These are phyloP conservation scores for Meriones psammophilus DNA, from an alignment of 2,797 vertebrate genomes.

Conservation along the genomic window DNA sequence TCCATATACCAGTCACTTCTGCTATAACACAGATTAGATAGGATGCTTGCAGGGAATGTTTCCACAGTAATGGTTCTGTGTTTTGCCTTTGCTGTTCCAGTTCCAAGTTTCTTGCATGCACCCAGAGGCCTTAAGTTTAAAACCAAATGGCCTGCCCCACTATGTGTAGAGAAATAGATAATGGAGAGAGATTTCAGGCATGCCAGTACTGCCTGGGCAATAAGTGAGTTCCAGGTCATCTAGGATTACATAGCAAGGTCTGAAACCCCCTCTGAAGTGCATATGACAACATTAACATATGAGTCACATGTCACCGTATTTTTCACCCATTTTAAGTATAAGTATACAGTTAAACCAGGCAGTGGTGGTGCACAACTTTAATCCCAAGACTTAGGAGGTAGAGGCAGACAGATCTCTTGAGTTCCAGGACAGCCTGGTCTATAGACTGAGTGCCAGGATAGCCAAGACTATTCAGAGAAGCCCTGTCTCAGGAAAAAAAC, in stretches of 20 bases:
- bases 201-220: background rate
- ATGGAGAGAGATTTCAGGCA: background rate
- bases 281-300: background rate
- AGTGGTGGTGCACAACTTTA: no score
- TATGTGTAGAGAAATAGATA: background rate
- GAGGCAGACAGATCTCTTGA: no score
- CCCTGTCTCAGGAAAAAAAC: no score
- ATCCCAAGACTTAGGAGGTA: no score
- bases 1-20: background rate
- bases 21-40: background rate
- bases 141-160: background rate
- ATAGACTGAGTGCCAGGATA: no score
- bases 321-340: background rate
- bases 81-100: constrained; percentile 10
- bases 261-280: background rate
- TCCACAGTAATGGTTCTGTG: background rate
- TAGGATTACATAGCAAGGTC: background rate
- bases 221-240: background rate
- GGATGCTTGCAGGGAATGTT: background rate
- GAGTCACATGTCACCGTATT: background rate
- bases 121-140: background rate
- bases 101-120: background rate
- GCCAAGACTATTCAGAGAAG: no score
- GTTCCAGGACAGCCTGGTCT: no score
- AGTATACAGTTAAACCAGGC: background rate